These are phyloP conservation scores for Sebastes cheni DNA, from an alignment of 2,797 vertebrate genomes.

Conservation along the genomic window DNA sequence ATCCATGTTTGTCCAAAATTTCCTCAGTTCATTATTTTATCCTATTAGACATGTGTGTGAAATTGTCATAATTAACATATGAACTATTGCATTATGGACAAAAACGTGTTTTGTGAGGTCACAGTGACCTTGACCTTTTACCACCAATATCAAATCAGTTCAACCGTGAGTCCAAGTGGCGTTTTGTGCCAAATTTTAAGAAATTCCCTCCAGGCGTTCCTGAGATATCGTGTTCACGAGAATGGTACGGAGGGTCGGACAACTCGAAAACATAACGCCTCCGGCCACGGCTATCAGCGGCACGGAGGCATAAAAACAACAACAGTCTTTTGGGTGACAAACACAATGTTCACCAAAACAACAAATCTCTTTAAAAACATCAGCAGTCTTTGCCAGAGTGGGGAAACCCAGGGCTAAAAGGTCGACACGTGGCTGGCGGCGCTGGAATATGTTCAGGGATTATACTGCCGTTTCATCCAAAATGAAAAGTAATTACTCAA, in stretches of 20 bases:
- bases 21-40: no score
- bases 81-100: no score
- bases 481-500: slow-evolving; percentile 72
- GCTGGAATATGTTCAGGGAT: slow-evolving; percentile 50
- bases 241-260: no score
- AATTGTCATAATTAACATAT: no score
- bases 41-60: no score
- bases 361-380: background rate
- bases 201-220: background rate
- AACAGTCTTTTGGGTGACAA: background rate
- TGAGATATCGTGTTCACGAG: background rate
- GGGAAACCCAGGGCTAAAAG: slow-evolving; percentile 19
- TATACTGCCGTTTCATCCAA: slow-evolving; percentile 55
- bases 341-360: background rate
- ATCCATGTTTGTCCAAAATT: no score
- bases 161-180: no score
- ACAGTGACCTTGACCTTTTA: no score
- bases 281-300: background rate
- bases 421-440: background rate
- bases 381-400: background rate
- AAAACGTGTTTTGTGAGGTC: no score
- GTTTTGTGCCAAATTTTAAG: background rate
- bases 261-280: background rate
- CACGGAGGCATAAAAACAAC: rapidly evolving
- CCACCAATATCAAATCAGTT: no score